A percentile compares a stretch with the other conserved stretches of the same genome.
Evolutionary conservation across 2,797 vertebrate genomes (phyloP).

Genomic region (Hemibagrus guttatus): DNA sequence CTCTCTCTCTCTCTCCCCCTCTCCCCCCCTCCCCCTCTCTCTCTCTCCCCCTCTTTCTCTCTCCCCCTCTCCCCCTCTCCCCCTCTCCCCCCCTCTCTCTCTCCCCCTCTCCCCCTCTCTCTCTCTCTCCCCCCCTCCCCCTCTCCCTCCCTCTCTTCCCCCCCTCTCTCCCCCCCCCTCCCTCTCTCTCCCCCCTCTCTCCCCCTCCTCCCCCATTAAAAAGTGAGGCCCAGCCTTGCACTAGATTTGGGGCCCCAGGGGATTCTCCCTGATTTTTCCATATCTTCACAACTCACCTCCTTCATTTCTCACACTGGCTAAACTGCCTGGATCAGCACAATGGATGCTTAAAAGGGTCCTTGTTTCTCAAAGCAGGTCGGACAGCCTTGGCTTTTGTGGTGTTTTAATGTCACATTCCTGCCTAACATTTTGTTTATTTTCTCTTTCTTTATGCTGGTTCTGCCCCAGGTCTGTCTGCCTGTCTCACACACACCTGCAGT

Average conservation of each 20-base stretch:
- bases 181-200: not conserved
- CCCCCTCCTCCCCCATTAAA: constrained; percentile 33
- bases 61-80: too few relatives aligned
- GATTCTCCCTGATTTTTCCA: constrained; percentile 53
- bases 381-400: constrained; percentile 40
- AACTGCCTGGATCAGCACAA: constrained; percentile 53
- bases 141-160: not conserved
- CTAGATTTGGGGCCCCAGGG: constrained; percentile 50
- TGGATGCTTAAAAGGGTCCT: constrained; percentile 52
- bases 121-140: too few relatives aligned
- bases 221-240: constrained; percentile 30
- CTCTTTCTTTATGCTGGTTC: constrained; percentile 47
- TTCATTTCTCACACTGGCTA: constrained; percentile 47
- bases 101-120: constrained; percentile 20
- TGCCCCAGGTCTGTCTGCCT: constrained; percentile 48
- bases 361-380: constrained; percentile 33
- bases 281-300: constrained; percentile 39
- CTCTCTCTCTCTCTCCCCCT: not conserved
- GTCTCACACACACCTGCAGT: constrained; percentile 54
- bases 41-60: too few relatives aligned
- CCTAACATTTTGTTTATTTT: constrained; percentile 60
- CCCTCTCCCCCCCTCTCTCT: too few relatives aligned
- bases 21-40: too few relatives aligned
- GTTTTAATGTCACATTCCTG: constrained; percentile 53
- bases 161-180: not conserved